Base-by-base conservation (phyloP, 2,113 vertebrate species). In the Cettia cetti region DNA sequence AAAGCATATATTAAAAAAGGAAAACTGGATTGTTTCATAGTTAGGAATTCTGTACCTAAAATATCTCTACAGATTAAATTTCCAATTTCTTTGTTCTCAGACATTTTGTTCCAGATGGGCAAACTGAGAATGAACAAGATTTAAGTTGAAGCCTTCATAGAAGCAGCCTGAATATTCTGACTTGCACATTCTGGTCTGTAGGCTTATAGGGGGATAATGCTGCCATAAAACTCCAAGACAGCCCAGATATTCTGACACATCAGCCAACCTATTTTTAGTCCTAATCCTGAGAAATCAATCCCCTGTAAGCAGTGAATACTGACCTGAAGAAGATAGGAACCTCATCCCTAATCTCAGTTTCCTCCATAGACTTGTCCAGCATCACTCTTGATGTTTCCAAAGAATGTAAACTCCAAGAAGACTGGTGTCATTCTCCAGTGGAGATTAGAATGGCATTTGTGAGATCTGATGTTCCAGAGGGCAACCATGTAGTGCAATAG, bases 401-500 rank as follows among this genome's bases (percentile, higher is more conserved):
- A 30, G 31, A 50, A 39, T 63, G 33, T 63, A 22, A 86, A 17
- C 27, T 54, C 40, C 65, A 15, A 5, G 33, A 35, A 79, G 57
- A 42, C 11, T 87, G 20, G 9, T 71, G 33, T 52, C 22, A 26
- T 47, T 40, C 82, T 60, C 19, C n/a, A 60, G 4, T 24, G 23
- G 19, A 72, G 37, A 49, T 68, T 47, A 18, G 85, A 52, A 52
- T 33, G 24, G 14, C 12, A 18, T 82, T 71, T 68, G 26, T n/a
- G 56, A 57, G 66, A 39, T 33, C 17, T 76, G 66, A 27, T 49
- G 40, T 37, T 71, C 28, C 50, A 37, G 23, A 74, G 37, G 63
- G 45, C 30, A 53, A 70, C 27, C 0, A 0, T 9, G n/a, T 26
- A 64, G 35, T 45, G 37, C 53, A 56, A 16, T 2, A 56, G 53